Evolutionary conservation across 2,113 vertebrate genomes (phyloP), one percentile per base, ranked within the genome.

Genomic region (Xenopus laevis): DNA sequence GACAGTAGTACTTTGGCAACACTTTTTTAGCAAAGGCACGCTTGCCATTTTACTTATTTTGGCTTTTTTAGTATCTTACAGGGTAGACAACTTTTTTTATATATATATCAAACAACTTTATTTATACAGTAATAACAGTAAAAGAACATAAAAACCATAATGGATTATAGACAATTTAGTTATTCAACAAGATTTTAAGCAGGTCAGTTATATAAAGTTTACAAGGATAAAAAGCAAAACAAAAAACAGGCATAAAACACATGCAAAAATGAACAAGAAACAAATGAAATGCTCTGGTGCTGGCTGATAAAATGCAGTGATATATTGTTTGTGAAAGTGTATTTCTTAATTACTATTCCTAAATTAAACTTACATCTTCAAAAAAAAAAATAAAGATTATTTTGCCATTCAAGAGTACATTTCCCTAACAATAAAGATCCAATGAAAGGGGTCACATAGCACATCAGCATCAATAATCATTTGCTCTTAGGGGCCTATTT

Each of bases 71-170:
- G 12, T 50, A 50, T 4, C 13, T 50, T 13, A 50, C 8, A 13
- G 11, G 11, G 47, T 50, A 50, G 15, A 50, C 47, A 40, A 7
- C 30, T 33, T 33, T n/a, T n/a, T n/a, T n/a, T n/a, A n/a, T n/a
- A n/a, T 47, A 23, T 68, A 62, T 44, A 50, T 52, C 44, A 75
- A 40, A 61, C 61, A 77, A 47, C 58, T 60, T 46, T n/a, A 11
- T 77, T 78, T 75, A 53, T 68, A 75, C 57, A 75, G 59, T 23
- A 59, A 67, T 60, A 63, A n/a, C n/a, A 40, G 84, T 85, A 91
- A 62, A 86, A 67, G 21, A 68, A 73, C 61, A 66, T 23, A 65
- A 64, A 9, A 9, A 10, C 15, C 47, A 50, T 10, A 50, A 13
- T 50, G 47, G 15, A 13, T 50, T 50, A 10, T 4, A 27, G 58